phyloP scores from a whole-genome alignment of 2,113 vertebrate species.

The Syrmaticus mikado region DNA sequence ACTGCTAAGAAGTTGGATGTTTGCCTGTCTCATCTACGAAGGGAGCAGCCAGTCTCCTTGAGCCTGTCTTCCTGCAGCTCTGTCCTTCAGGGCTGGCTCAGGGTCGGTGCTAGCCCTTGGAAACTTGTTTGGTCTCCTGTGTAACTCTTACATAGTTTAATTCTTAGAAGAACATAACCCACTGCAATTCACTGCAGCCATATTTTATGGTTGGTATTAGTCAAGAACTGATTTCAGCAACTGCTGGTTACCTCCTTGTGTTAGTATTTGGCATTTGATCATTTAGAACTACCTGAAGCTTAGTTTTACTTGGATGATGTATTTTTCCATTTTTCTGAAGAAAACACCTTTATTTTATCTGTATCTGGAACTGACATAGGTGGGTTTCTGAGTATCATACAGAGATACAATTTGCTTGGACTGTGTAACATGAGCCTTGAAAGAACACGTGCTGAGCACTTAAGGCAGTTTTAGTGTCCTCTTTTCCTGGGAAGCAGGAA shows the following conservation, averaged over 20 bases:
- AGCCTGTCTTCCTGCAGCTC: background rate
- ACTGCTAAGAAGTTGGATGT: background rate
- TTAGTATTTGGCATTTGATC: background rate
- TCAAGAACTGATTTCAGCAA: background rate
- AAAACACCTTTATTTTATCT: background rate
- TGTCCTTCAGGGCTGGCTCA: background rate
- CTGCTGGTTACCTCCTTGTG: background rate
- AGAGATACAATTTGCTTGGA: background rate
- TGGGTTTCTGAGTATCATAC: background rate
- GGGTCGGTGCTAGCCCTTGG: background rate
- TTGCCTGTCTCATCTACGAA: background rate
- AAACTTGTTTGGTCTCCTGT: background rate
- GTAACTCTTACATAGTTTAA: background rate
- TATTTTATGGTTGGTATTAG: background rate
- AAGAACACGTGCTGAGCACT: background rate
- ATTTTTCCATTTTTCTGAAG: background rate
- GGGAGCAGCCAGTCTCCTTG: background rate
- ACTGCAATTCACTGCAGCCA: background rate
- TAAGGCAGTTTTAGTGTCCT: conserved; percentile 3
- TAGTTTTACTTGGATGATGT: background rate
- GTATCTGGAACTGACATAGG: background rate
- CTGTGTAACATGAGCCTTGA: background rate
- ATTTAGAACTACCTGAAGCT: background rate
- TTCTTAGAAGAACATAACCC: background rate
- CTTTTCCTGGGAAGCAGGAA: background rate